Percentiles rank a stretch among this genome's conserved stretches.
Evolutionary conservation across 2,888 invertebrate species (phyloP).

Genomic region (Amiota mariae): DNA sequence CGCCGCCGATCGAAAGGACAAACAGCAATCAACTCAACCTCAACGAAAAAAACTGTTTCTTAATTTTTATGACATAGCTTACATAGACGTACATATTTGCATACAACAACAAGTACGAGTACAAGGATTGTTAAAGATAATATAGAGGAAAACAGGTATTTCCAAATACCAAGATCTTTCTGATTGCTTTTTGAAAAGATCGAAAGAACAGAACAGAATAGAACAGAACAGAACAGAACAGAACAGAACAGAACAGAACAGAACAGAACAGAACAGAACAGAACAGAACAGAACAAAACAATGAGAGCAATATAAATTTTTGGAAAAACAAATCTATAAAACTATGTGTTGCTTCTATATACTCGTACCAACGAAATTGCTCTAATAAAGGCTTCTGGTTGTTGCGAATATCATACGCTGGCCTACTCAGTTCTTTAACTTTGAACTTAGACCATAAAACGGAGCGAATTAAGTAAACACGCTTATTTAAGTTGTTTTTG

Average conservation of each 20-base stretch:
- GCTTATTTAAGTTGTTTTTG: neutral
- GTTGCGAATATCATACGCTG: neutral
- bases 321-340: neutral
- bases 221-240: too few species aligned
- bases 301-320: neutral
- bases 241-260: too few species aligned
- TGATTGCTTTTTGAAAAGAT: too few species aligned
- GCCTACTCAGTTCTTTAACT: neutral
- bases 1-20: neutral
- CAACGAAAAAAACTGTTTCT: neutral
- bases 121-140: conserved; percentile 4
- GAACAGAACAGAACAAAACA: neutral
- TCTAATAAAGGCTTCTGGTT: conserved; percentile 9
- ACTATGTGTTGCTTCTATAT: too few species aligned
- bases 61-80: conserved; percentile 2
- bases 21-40: neutral
- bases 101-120: neutral
- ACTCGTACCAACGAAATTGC: too few species aligned
- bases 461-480: neutral
- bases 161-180: neutral
- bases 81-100: neutral
- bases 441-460: neutral
- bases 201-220: too few species aligned
- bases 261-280: too few species aligned
- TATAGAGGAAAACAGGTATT: neutral